Evolutionary conservation across 2,113 vertebrate species (phyloP).

Genomic region (Protomyctophum bolini): DNA sequence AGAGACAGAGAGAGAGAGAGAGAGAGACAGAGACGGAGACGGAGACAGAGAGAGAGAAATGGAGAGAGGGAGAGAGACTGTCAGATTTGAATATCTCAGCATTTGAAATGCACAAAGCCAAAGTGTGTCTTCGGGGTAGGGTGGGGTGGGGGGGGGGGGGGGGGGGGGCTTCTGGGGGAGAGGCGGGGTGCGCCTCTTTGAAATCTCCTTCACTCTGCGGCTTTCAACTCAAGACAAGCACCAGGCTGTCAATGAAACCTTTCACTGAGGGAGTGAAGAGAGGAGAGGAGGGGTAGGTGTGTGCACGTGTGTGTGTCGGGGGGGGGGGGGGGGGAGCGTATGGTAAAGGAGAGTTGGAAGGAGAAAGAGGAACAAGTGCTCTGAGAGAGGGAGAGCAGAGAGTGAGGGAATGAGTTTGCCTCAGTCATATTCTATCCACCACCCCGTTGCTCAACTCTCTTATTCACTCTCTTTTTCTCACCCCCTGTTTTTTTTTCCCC

Average conservation of each 20-base stretch:
- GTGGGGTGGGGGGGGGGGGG: neutral
- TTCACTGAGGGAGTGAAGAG: neutral
- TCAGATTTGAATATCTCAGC: constrained; percentile 63
- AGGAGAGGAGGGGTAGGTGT: neutral
- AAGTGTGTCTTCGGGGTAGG: constrained; percentile 16
- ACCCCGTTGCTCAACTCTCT: constrained; percentile 1
- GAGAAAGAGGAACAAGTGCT: too few species aligned
- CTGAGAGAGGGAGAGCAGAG: too few species aligned
- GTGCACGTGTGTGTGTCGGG: too few species aligned
- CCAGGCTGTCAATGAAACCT: constrained; percentile 9
- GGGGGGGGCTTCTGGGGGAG: neutral
- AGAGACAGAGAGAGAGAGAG: constrained; percentile 12
- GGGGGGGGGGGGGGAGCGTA: too few species aligned
- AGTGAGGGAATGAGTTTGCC: too few species aligned
- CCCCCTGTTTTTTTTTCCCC: neutral
- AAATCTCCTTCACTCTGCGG: neutral
- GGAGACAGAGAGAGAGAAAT: constrained; percentile 36
- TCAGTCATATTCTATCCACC: neutral
- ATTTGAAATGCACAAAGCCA: constrained; percentile 45
- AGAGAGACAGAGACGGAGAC: constrained; percentile 10
- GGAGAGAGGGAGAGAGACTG: constrained; percentile 41
- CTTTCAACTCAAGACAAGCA: constrained; percentile 53
- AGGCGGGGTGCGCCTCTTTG: neutral
- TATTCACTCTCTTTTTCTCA: constrained; percentile 24
- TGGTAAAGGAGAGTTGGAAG: too few species aligned